These are phyloP conservation scores for Eupelmus urozonus DNA, from an alignment of 2,888 invertebrate species.

Conservation along the genomic window DNA sequence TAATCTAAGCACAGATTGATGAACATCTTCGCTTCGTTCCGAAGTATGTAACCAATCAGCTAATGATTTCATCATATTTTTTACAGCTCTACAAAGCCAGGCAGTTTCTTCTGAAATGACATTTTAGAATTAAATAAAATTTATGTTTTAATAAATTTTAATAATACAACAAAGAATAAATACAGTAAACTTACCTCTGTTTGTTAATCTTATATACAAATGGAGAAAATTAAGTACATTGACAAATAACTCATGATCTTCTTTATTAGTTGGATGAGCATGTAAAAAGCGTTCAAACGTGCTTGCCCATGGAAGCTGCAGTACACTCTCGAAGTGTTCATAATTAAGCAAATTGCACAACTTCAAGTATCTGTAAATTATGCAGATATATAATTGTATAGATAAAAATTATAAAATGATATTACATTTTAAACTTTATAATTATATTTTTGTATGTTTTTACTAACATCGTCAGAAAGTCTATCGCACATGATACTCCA, in stretches of 20 bases:
- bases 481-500: conserved; percentile 80
- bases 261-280: conserved; percentile 82
- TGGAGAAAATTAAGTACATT: conserved; percentile 77
- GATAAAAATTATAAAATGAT: not conserved
- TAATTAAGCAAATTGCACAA: conserved; percentile 74
- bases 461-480: conserved; percentile 80
- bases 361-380: conserved; percentile 79
- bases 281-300: conserved; percentile 81
- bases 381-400: conserved; percentile 46
- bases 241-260: conserved; percentile 82
- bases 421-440: not conserved
- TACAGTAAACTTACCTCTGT: no score
- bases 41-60: conserved; percentile 68
- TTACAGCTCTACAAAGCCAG: conserved; percentile 70
- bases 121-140: not conserved
- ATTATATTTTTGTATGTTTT: conserved; percentile 5
- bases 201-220: conserved; percentile 68
- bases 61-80: conserved; percentile 71
- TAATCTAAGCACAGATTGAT: conserved; percentile 71
- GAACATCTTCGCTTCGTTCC: conserved; percentile 70
- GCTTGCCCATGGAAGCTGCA: conserved; percentile 81
- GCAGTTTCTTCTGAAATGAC: conserved; percentile 58
- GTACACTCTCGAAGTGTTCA: conserved; percentile 73
- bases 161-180: conserved; percentile 3
- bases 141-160: not conserved